Evolutionary conservation across 2,113 vertebrate species (phyloP).

Genomic region (Spilogale gracilis): DNA sequence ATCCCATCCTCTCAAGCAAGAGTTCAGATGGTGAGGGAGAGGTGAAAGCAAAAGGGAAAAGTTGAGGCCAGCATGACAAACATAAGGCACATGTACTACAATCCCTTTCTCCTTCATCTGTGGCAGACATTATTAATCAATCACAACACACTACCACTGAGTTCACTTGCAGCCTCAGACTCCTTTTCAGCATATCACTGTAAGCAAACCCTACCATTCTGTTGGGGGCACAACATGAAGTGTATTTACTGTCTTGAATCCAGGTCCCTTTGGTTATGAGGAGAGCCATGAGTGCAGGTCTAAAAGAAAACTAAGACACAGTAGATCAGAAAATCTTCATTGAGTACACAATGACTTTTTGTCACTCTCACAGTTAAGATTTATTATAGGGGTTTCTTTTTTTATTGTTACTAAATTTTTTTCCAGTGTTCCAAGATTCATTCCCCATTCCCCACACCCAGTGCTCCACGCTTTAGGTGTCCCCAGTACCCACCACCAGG

Average conservation of each 20-base stretch:
- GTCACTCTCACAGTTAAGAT: conserved; percentile 25
- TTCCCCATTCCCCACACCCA: too few species aligned
- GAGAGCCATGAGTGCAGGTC: background rate
- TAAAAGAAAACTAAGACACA: conserved; percentile 19
- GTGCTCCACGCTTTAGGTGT: too few species aligned
- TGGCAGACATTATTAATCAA: conserved; percentile 20
- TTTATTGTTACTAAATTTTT: too few species aligned
- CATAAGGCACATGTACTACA: background rate
- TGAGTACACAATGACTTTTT: background rate
- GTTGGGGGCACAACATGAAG: background rate
- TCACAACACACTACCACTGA: background rate
- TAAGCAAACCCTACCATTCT: background rate
- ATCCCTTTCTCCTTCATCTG: background rate
- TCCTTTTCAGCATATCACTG: background rate
- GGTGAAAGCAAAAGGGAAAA: conserved; percentile 8
- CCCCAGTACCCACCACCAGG: too few species aligned
- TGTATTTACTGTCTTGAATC: conserved; percentile 10
- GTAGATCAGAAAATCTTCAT: conserved; percentile 44
- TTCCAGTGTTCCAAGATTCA: too few species aligned
- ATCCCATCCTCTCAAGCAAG: background rate
- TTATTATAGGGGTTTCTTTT: conserved; percentile 28
- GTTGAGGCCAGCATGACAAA: background rate
- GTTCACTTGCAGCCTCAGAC: background rate
- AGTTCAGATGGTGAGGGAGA: background rate
- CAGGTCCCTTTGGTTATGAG: background rate